Evolutionary conservation across 1,140 invertebrate genomes (phyloP).

Genomic region (Drosophila ficusphila): DNA sequence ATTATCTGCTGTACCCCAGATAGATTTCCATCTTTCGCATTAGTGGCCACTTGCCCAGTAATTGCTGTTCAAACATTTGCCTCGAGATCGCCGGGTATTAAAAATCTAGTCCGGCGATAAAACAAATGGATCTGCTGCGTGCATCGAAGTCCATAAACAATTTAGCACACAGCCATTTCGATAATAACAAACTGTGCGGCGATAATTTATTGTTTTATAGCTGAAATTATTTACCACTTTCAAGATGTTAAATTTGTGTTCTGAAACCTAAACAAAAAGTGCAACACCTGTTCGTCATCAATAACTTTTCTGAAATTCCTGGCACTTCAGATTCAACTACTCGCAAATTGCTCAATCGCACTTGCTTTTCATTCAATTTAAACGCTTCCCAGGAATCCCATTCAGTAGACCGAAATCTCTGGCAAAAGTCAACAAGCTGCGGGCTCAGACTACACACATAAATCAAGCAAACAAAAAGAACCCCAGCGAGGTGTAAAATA

Average conservation of each 20-base stretch:
- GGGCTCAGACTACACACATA: constrained; percentile 41
- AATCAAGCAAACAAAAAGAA: constrained; percentile 76
- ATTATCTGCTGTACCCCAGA: constrained; percentile 30
- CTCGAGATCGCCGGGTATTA: constrained; percentile 27
- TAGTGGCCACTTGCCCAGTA: constrained; percentile 47
- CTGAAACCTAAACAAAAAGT: too few species aligned
- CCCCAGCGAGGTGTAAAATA: constrained; percentile 45
- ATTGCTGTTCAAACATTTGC: constrained; percentile 48
- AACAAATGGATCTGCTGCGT: constrained; percentile 13
- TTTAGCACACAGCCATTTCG: constrained; percentile 6
- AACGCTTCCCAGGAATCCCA: constrained; percentile 51
- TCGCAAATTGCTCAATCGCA: constrained; percentile 9
- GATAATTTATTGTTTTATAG: not conserved
- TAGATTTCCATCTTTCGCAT: constrained; percentile 64
- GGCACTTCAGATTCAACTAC: constrained; percentile 1
- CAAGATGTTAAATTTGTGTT: not conserved
- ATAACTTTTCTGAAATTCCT: not conserved
- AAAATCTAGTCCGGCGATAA: constrained; percentile 27
- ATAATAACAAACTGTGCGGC: not conserved
- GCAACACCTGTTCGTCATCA: too few species aligned
- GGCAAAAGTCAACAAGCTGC: constrained; percentile 33
- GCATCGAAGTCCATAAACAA: constrained; percentile 13
- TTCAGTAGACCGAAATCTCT: constrained; percentile 36
- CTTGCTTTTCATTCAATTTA: constrained; percentile 68
- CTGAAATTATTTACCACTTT: not conserved